Percentiles rank a stretch among this genome's conserved stretches.
These are phyloP conservation scores for Tetranychus truncatus DNA, from an alignment of 2,888 invertebrate species.

Conservation along the genomic window DNA sequence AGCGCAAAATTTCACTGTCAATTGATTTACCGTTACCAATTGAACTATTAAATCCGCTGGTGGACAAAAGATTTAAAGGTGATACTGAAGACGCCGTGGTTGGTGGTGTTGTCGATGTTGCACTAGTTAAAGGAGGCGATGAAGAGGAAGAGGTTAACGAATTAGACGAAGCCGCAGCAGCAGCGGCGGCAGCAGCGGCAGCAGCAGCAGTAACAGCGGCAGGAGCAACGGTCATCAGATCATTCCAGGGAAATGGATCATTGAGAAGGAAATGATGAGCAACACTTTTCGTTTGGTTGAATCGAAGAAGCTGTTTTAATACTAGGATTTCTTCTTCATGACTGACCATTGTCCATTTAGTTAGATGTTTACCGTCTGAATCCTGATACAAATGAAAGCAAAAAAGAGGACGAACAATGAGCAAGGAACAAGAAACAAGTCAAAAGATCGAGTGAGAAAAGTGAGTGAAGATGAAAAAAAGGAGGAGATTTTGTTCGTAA, in stretches of 20 bases:
- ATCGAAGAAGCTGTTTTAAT: constrained; percentile 72
- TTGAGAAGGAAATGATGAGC: constrained; percentile 43
- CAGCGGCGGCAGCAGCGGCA: constrained; percentile 29
- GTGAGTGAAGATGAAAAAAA: background rate
- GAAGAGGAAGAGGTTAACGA: constrained; percentile 33
- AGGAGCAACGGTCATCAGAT: constrained; percentile 12
- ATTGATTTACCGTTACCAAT: background rate
- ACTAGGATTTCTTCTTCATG: constrained; percentile 76
- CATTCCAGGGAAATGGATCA: constrained; percentile 20
- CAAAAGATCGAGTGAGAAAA: constrained; percentile 1
- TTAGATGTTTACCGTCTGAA: constrained; percentile 14
- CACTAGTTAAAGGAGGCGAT: constrained; percentile 29
- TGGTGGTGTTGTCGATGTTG: constrained; percentile 34
- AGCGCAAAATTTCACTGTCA: constrained; percentile 1
- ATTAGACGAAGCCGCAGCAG: constrained; percentile 30
- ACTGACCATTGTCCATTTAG: constrained; percentile 62
- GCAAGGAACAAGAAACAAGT: background rate
- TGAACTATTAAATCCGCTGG: constrained; percentile 14
- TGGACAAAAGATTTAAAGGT: background rate
- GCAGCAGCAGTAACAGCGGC: constrained; percentile 33
- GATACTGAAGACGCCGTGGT: constrained; percentile 30
- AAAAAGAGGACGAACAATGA: constrained; percentile 1
- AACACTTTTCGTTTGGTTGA: constrained; percentile 68
- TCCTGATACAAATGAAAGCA: constrained; percentile 9
- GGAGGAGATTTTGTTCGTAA: background rate